Conservation (phyloP, 1,140 invertebrate species). For the Drosophila lacertosa region DNA sequence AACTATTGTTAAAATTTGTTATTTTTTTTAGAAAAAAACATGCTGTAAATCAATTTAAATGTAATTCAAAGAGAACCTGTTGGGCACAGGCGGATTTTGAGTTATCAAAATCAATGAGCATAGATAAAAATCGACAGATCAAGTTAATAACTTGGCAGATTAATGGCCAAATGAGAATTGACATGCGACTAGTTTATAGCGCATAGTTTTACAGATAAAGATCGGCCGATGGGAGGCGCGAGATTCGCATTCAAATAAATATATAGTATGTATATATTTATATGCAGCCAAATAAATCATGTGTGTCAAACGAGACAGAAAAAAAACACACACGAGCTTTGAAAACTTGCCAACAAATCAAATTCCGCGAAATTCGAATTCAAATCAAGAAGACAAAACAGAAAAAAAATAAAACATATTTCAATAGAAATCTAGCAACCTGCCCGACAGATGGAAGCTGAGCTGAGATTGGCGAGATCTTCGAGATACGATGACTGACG, state of each 20-base stretch:
- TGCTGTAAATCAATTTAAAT: too few species aligned
- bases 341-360: conserved; percentile 40
- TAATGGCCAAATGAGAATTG: conserved; percentile 34
- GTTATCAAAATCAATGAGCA: neutral
- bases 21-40: too few species aligned
- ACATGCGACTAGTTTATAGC: conserved; percentile 30
- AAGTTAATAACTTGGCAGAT: conserved; percentile 14
- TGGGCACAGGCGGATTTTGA: too few species aligned
- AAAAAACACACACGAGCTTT: neutral
- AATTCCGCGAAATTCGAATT: conserved; percentile 66
- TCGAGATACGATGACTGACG: conserved; percentile 22
- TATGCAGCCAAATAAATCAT: too few species aligned
- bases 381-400: conserved; percentile 24
- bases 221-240: conserved; percentile 22
- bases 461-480: conserved; percentile 11
- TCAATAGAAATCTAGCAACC: conserved; percentile 66
- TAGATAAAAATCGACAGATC: neutral
- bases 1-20: too few species aligned
- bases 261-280: too few species aligned
- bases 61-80: too few species aligned
- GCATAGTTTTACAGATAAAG: conserved; percentile 38
- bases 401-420: conserved; percentile 41
- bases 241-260: too few species aligned
- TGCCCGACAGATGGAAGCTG: conserved; percentile 38
- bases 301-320: conserved; percentile 6